These are phyloP conservation scores for Reticulitermes lucifugus DNA, from an alignment of 2,888 invertebrate species.

Conservation along the genomic window DNA sequence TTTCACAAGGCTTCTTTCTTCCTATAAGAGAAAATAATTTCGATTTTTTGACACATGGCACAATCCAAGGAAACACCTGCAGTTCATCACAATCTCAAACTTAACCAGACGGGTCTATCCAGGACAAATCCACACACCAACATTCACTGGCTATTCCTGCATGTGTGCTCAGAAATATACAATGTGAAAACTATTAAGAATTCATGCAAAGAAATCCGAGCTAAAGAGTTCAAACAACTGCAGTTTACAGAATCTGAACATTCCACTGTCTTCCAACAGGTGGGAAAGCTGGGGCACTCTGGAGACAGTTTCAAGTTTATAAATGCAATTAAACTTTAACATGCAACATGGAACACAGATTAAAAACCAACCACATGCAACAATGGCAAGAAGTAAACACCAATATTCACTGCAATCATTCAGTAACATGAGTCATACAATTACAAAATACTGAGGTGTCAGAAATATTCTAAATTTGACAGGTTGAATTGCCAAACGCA, in stretches of 20 bases:
- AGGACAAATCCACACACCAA: neutral
- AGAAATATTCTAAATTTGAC: no score
- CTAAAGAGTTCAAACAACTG: neutral
- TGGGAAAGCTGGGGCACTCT: conserved; percentile 45
- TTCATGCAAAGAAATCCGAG: conserved; percentile 13
- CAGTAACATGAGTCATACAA: neutral
- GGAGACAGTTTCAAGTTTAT: conserved; percentile 40
- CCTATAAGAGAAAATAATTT: no score
- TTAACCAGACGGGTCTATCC: no score
- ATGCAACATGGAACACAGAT: neutral
- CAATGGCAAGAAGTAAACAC: neutral
- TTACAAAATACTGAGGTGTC: neutral
- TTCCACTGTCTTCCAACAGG: conserved; percentile 41
- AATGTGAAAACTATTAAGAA: neutral
- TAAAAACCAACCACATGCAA: neutral
- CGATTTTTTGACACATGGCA: no score
- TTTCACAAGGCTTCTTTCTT: no score
- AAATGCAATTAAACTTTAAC: neutral
- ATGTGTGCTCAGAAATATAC: conserved; percentile 21
- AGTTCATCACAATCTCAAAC: no score
- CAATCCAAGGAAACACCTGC: no score
- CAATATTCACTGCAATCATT: neutral
- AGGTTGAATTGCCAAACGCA: no score
- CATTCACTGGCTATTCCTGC: neutral
- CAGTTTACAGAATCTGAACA: neutral